Evolutionary conservation across 30 jellyfish, hydroid and myxozoan species (phyloP).

Genomic region (Aurelia sp.): DNA sequence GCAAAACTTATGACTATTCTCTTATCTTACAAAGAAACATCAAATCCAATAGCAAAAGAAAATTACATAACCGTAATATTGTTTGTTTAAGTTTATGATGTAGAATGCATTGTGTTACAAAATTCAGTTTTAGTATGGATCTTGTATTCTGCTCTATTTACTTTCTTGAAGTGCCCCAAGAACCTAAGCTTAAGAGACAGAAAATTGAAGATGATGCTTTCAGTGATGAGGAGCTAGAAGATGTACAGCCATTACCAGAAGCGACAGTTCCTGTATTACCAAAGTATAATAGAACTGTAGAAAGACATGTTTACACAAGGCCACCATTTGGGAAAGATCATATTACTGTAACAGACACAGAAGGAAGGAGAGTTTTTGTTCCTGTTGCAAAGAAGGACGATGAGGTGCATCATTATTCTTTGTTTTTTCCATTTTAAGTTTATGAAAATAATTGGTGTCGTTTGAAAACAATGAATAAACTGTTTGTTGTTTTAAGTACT

Average conservation of each 20-base stretch:
- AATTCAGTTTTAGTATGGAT: too few relatives aligned
- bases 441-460: neutral
- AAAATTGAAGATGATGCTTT: constrained; percentile 14
- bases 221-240: neutral
- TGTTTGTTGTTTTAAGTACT: too few relatives aligned
- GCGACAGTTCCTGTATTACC: neutral
- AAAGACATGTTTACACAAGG: constrained; percentile 49
- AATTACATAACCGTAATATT: too few relatives aligned
- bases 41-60: too few relatives aligned
- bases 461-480: neutral
- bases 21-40: too few relatives aligned
- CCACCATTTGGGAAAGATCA: constrained; percentile 78
- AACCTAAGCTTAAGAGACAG: constrained; percentile 20
- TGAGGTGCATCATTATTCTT: constrained; percentile 7
- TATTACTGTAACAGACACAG: constrained; percentile 73
- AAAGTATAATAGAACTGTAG: neutral
- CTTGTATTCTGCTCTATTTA: neutral
- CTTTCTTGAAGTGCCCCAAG: neutral
- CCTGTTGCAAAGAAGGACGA: neutral
- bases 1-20: too few relatives aligned
- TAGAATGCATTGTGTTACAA: too few relatives aligned
- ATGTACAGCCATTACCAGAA: constrained; percentile 2
- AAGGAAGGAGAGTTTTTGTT: constrained; percentile 79
- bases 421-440: neutral
- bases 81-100: too few relatives aligned